phyloP scores from a whole-genome alignment of 2,888 invertebrate species.

The Drosophila mulleri region DNA sequence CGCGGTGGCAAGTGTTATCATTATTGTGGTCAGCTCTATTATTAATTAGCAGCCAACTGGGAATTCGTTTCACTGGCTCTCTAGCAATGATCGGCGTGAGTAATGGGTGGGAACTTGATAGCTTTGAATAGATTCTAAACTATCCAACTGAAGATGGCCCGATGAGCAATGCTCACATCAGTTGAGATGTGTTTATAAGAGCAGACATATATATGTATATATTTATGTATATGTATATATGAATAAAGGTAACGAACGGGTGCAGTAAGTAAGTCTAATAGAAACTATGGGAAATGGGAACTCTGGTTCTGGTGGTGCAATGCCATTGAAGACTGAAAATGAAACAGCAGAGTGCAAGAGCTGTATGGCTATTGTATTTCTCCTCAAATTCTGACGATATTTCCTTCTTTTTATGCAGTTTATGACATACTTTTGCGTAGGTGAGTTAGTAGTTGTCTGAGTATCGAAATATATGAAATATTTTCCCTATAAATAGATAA shows the following conservation, averaged over 20 bases:
- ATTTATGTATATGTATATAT: too few relatives aligned
- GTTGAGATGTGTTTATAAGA: not conserved
- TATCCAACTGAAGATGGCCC: not conserved
- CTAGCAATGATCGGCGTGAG: slow-evolving; percentile 12
- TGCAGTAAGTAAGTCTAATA: too few relatives aligned
- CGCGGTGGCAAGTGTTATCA: slow-evolving; percentile 77
- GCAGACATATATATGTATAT: not conserved
- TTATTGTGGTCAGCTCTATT: slow-evolving; percentile 61
- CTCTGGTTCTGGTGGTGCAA: too few relatives aligned
- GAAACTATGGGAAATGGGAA: not conserved
- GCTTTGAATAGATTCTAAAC: not conserved
- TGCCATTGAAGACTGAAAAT: not conserved
- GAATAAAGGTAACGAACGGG: not conserved
- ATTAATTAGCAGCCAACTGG: slow-evolving; percentile 63
- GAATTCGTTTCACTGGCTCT: slow-evolving; percentile 9
- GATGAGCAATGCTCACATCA: not conserved
- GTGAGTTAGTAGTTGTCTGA: too few relatives aligned
- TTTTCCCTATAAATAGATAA: too few relatives aligned
- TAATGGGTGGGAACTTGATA: slow-evolving; percentile 35
- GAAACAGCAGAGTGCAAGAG: not conserved
- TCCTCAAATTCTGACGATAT: too few relatives aligned
- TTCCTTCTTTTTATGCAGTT: too few relatives aligned
- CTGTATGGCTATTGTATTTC: too few relatives aligned
- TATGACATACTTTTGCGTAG: too few relatives aligned
- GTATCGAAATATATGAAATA: too few relatives aligned